Evolutionary conservation across 2,797 vertebrate species (phyloP).

Genomic region (Megalops cyprinoides): DNA sequence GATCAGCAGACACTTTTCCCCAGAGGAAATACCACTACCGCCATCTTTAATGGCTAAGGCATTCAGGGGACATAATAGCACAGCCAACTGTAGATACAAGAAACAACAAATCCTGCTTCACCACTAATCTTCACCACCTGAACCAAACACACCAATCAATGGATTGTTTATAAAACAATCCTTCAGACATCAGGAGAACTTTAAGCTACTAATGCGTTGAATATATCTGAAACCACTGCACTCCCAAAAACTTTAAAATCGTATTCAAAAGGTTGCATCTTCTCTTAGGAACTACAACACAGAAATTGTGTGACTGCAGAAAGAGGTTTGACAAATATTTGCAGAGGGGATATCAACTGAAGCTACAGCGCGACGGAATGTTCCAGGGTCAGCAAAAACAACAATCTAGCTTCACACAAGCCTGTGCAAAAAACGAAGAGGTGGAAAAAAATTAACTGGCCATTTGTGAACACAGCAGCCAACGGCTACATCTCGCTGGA

Average conservation of each 20-base stretch:
- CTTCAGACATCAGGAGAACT: neutral
- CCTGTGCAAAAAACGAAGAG: neutral
- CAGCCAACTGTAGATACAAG: neutral
- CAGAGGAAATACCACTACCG: no score
- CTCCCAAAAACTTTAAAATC: neutral
- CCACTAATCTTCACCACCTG: neutral
- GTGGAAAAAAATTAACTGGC: neutral
- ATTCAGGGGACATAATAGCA: neutral
- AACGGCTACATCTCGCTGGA: neutral
- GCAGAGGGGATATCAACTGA: constrained; percentile 4
- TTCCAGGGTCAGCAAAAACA: neutral
- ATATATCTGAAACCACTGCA: neutral
- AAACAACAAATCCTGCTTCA: neutral
- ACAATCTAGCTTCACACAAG: constrained; percentile 2
- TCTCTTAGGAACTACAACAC: neutral
- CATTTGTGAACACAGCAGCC: neutral
- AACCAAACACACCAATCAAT: neutral
- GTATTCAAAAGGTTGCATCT: neutral
- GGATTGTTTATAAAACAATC: neutral
- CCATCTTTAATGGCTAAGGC: neutral
- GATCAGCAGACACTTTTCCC: neutral
- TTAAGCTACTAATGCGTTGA: neutral
- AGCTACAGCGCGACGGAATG: neutral
- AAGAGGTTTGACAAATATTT: constrained; percentile 7
- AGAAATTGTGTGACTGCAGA: neutral